Conservation (phyloP, 2,113 vertebrate species). For the Melospiza georgiana region DNA sequence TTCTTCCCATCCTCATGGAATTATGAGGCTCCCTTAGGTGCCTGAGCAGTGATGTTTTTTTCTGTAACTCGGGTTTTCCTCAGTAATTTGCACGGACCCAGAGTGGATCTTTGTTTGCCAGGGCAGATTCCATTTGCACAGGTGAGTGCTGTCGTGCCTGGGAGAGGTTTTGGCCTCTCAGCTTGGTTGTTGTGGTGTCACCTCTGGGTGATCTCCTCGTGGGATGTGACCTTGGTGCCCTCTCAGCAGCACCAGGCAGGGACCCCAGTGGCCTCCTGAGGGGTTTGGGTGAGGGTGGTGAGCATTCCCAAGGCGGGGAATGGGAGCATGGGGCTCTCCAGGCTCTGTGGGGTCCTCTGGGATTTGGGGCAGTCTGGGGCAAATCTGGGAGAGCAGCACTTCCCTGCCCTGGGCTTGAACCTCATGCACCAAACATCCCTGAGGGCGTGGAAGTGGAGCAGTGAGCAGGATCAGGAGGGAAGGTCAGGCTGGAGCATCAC, state of each 20-base stretch:
- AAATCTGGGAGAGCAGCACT: neutral
- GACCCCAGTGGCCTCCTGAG: neutral
- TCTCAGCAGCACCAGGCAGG: neutral
- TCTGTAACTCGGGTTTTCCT: neutral
- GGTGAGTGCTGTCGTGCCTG: accelerated
- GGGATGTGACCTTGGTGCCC: neutral
- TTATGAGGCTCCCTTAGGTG: neutral
- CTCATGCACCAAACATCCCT: neutral
- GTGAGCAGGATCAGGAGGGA: neutral
- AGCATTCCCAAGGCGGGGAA: neutral
- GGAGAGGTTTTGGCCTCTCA: neutral
- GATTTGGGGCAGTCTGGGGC: neutral
- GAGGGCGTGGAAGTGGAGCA: neutral
- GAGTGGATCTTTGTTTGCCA: neutral
- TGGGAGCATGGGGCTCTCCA: neutral
- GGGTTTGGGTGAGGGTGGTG: neutral
- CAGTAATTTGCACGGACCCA: neutral
- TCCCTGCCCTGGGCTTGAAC: neutral
- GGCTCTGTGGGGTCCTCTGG: neutral
- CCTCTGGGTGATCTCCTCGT: neutral
- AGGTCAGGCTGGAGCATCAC: neutral
- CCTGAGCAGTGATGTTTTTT: neutral
- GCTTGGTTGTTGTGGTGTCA: neutral
- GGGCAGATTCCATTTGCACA: neutral
- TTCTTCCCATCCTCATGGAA: neutral